phyloP scores from a whole-genome alignment of 2,888 invertebrate species.

The Vandiemenella viatica region DNA sequence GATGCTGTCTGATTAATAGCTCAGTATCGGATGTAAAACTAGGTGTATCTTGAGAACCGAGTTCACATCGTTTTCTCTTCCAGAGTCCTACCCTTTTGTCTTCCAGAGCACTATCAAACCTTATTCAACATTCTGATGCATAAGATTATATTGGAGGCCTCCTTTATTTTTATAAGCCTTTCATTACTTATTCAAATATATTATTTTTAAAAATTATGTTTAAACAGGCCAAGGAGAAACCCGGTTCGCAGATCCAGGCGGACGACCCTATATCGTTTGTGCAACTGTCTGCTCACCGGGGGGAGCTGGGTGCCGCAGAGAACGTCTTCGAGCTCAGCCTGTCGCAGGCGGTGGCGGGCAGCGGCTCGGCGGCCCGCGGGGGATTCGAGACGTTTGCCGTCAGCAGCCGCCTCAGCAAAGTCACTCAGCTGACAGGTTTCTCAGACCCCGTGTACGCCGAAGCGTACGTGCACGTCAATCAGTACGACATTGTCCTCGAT shows the following conservation, averaged over 20 bases:
- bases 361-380: constrained; percentile 21
- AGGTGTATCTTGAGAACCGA: no score
- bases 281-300: constrained; percentile 51
- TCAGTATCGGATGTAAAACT: no score
- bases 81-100: no score
- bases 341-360: constrained; percentile 70
- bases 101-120: no score
- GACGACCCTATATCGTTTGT: constrained; percentile 75
- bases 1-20: no score
- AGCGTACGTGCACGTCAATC: constrained; percentile 98
- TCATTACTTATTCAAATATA: no score
- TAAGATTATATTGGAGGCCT: no score
- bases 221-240: constrained; percentile 53
- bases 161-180: no score
- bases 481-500: constrained; percentile 96
- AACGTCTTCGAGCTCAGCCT: constrained; percentile 92
- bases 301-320: constrained; percentile 42
- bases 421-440: constrained; percentile 95
- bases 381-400: neutral
- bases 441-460: constrained; percentile 99
- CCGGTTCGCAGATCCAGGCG: constrained; percentile 54
- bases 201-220: no score
- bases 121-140: no score
- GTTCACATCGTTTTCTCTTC: no score
- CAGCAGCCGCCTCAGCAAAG: constrained; percentile 39